A percentile compares a stretch with the other conserved stretches of the same genome.
Conservation (phyloP, 2,888 invertebrate genomes). For the Microplitis deprimator region DNA sequence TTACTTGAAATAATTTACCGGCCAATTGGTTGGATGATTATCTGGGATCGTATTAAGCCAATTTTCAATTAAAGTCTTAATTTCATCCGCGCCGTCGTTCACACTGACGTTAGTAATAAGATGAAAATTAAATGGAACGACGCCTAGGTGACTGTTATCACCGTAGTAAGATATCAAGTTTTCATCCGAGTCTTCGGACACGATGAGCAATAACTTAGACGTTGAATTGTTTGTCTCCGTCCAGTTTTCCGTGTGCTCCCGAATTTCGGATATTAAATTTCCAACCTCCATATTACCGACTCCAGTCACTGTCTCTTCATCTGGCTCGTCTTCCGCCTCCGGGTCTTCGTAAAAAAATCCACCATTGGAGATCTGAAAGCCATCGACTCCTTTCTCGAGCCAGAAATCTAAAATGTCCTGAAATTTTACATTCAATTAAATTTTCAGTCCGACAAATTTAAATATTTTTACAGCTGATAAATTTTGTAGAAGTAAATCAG, state of each 20-base stretch:
- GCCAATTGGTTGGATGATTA: slow-evolving; percentile 64
- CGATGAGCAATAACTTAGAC: slow-evolving; percentile 63
- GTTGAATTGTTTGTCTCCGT: slow-evolving; percentile 47
- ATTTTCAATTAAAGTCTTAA: slow-evolving; percentile 54
- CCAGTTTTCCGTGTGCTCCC: slow-evolving; percentile 57
- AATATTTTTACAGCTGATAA: no score
- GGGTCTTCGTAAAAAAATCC: slow-evolving; percentile 59
- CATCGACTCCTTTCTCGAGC: slow-evolving; percentile 75
- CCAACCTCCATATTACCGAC: slow-evolving; percentile 47
- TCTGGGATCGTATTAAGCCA: slow-evolving; percentile 60
- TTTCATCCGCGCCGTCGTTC: slow-evolving; percentile 53
- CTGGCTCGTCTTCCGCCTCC: slow-evolving; percentile 60
- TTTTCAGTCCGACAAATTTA: no score
- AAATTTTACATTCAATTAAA: neutral
- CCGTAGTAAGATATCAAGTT: slow-evolving; percentile 62
- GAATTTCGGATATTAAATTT: slow-evolving; percentile 54
- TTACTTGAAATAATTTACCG: slow-evolving; percentile 53
- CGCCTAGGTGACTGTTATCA: slow-evolving; percentile 54
- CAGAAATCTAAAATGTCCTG: slow-evolving; percentile 73
- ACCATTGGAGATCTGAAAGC: slow-evolving; percentile 73
- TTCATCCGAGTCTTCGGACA: slow-evolving; percentile 56
- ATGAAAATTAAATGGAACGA: slow-evolving; percentile 61
- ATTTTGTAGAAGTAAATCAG: neutral
- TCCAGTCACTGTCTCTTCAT: slow-evolving; percentile 45
- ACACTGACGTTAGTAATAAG: slow-evolving; percentile 57